Evolutionary conservation across 2,888 invertebrate genomes (phyloP), one percentile per base, ranked within the genome.

Genomic region (Pycnomerus fuliginosus): DNA sequence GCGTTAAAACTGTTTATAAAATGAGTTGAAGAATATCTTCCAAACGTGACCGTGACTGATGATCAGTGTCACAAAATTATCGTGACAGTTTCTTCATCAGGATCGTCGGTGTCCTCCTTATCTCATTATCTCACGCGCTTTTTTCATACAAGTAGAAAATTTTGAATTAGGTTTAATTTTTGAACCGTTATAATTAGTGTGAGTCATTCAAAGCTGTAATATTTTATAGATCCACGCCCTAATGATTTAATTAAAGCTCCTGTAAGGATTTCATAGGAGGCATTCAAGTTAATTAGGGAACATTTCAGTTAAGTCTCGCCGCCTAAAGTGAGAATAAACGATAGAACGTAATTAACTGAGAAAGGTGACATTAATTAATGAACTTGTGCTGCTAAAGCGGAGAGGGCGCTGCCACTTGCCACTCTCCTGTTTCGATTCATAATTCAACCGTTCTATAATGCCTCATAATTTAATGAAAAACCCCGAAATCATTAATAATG

Each of bases 361-460:
- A 57, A 60, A 63, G 64, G 64, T 61, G 65, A 65, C 64, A 62
- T 59, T 60, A 61, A 65, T 64, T 65, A 63, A 65, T 65, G 65
- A 61, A 64, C 54, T 48, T 55, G 50, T 42, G 55, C 50, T 48
- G 38, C 38, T 48, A 49, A 53, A 52, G 48, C 50, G 48, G 7
- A 25, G 29, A 7, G 29, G 27, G 27, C 14, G 27, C 5, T 27
- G 27, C 10, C 8, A 10, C n/a, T n/a, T n/a, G n/a, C n/a, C n/a
- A n/a, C n/a, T n/a, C n/a, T n/a, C n/a, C n/a, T n/a, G n/a, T n/a
- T n/a, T n/a, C n/a, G n/a, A n/a, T n/a, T n/a, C n/a, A n/a, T n/a
- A n/a, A n/a, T n/a, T n/a, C n/a, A n/a, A n/a, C 20, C 5, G 20
- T 16, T 38, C 27, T 27, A 36, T 36, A 36, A 36, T 36, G 27